Evolutionary conservation across 2,797 vertebrate genomes (phyloP), one percentile per base, ranked within the genome.

Genomic region (Heteromormyrus szaboi): DNA sequence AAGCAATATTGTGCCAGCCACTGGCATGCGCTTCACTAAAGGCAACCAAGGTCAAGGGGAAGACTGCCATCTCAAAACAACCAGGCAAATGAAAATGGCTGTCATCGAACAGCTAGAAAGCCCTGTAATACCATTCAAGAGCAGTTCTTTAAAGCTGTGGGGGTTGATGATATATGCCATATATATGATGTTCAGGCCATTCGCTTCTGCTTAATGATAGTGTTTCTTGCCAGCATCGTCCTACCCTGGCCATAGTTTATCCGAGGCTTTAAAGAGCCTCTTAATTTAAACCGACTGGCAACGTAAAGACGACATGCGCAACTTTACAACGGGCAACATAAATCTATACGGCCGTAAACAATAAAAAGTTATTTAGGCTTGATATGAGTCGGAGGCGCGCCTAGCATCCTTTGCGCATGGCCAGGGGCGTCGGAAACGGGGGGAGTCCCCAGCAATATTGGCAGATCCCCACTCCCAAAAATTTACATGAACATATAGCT

Each of bases 221-320:
- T 62, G 90, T 90, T 90, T 48, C 85, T 88, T 91, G 92, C 93
- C 92, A 93, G 89, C 86, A 81, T 68, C 85, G 92, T 92, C 94
- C 93, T 95, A 95, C 93, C 94, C 93, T 95, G 94, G 92, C 95
- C 93, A 92, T 93, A 93, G 94, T 96, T 96, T 95, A 96, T 93
- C 90, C 90, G 91, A 91, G 94, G 93, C 93, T 96, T 97, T 96
- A 96, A 93, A 91, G 94, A 93, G 90, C 93, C 94, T 93, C 95
- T 95, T 96, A 96, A 95, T 94, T 92, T 92, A 95, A 96, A 96
- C 96, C 94, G 96, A 94, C 96, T 95, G 93, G 91, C 92, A 93
- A 93, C 91, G 92, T 92, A 93, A 91, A 91, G 91, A 92, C 94
- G 92, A 92, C 90, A 91, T 93, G 93, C 92, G 92, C 91, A 91